phyloP scores from a whole-genome alignment of 1,140 invertebrate species.

The Leptinotarsa undecemlineata region DNA sequence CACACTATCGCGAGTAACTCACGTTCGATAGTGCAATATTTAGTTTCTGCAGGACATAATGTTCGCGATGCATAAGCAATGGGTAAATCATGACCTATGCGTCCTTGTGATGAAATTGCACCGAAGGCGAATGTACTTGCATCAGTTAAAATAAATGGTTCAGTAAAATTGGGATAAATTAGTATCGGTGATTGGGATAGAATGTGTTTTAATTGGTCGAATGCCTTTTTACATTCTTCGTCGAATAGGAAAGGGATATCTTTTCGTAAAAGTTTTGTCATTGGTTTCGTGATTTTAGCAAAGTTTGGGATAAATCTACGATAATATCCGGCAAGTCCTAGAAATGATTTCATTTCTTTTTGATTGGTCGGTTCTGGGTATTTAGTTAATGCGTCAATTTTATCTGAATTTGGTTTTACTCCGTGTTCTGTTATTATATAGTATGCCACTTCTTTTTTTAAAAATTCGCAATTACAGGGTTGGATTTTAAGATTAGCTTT shows the following conservation, averaged over 20 bases:
- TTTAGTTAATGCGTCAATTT: constrained; percentile 40
- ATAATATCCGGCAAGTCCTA: constrained; percentile 45
- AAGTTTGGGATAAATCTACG: constrained; percentile 43
- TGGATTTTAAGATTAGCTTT: constrained; percentile 33
- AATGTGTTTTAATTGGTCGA: constrained; percentile 1
- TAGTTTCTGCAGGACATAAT: constrained; percentile 34
- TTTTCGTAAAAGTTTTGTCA: constrained; percentile 38
- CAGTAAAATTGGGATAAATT: constrained; percentile 7
- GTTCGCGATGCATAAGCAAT: background rate
- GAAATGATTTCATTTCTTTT: constrained; percentile 45
- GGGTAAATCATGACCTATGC: background rate
- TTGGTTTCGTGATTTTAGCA: constrained; percentile 43
- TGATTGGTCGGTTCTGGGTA: constrained; percentile 39
- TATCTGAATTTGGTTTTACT: constrained; percentile 40
- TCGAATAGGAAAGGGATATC: constrained; percentile 9
- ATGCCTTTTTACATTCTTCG: constrained; percentile 9
- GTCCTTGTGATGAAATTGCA: constrained; percentile 9
- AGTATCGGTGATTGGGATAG: constrained; percentile 6
- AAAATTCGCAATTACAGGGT: constrained; percentile 42
- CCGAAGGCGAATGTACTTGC: background rate
- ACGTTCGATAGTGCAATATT: constrained; percentile 40
- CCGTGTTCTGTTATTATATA: constrained; percentile 44
- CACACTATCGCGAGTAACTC: constrained; percentile 52
- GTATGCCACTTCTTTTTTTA: constrained; percentile 54
- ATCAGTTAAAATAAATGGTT: constrained; percentile 7